phyloP scores from a whole-genome alignment of 2,888 invertebrate genomes.

The Ashinkailepas kermadecensis region DNA sequence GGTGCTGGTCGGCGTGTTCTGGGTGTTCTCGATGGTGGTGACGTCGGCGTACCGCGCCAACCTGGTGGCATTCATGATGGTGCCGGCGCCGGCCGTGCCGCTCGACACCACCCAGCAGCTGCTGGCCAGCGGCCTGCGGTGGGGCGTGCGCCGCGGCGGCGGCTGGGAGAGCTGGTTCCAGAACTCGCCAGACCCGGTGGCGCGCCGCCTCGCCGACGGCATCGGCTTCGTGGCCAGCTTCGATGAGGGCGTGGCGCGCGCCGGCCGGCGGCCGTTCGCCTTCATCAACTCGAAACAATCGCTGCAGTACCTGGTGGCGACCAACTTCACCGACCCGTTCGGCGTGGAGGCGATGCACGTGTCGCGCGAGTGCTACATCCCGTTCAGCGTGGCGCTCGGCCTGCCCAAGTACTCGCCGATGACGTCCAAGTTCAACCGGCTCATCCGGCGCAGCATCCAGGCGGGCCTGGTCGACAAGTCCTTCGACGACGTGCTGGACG shows the following conservation, averaged over 20 bases:
- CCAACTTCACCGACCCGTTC: conserved; percentile 30
- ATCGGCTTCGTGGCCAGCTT: conserved; percentile 31
- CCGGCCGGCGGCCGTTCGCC: conserved; percentile 30
- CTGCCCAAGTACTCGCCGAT: conserved; percentile 15
- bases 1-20: background rate
- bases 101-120: conserved; percentile 30
- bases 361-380: conserved; percentile 32
- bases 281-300: conserved; percentile 33
- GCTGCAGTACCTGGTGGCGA: conserved; percentile 31
- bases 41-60: conserved; percentile 26
- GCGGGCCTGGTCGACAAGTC: background rate
- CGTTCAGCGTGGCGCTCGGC: conserved; percentile 27
- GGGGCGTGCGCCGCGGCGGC: conserved; percentile 32
- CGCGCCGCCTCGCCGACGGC: conserved; percentile 29
- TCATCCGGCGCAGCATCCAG: background rate
- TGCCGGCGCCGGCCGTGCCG: conserved; percentile 28
- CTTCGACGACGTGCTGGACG: background rate
- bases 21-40: conserved; percentile 19
- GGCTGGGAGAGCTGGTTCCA: conserved; percentile 33
- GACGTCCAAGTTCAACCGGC: background rate
- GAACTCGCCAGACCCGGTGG: conserved; percentile 32
- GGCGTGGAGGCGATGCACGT: conserved; percentile 31
- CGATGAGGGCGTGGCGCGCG: conserved; percentile 27
- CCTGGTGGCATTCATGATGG: conserved; percentile 30
- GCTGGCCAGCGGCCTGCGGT: conserved; percentile 29